Base-by-base conservation (phyloP, 2,888 invertebrate genomes). In the Parelbella ahira region DNA sequence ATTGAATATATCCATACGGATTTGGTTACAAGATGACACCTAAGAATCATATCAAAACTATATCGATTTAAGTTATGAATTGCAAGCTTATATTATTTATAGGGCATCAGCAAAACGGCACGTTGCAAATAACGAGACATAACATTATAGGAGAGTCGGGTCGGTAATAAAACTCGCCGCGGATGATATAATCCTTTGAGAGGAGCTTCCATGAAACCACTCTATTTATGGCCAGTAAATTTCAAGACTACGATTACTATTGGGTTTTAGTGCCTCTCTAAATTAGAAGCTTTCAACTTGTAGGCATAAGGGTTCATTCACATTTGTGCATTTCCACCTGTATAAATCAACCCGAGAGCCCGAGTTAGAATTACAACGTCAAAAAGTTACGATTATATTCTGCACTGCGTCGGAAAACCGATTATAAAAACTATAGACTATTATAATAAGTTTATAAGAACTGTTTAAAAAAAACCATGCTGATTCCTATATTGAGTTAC, bases 181-280 rank as follows among this genome's bases (percentile, higher is more conserved):
- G 30, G 34, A 38, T 27, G 36, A 30, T 47, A 30, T 43, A 36
- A 45, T 45, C 39, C 36, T 29, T 29, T 8, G 29, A 4, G 7
- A 23, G 12, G 4, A 36, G 30, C 38, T 36, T 47, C 45, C 20
- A 46, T 29, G 42, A 42, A 21, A 21, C 13, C 30, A 36, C 37
- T 41, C 21, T 43, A 47, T 43, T 43, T 47, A 43, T 38, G 24
- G 13, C 29, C 12, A 25, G 27, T 47, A 47, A 43, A 47, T 34
- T 36, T 37, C 21, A 30, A 43, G 34, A 12, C 19, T 19, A 32
- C 12, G 5, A 27, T 28, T 37, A 37, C 25, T 37, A 27, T 32
- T 39, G 11, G 9, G 9, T 25, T 39, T 25, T 32, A 27, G 24
- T 32, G 39, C 19, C 13, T 29, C 9, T 38, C 24, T 30, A 32